These are phyloP conservation scores for Leptura quadrifasciata DNA, from an alignment of 2,888 invertebrate genomes.

Conservation along the genomic window DNA sequence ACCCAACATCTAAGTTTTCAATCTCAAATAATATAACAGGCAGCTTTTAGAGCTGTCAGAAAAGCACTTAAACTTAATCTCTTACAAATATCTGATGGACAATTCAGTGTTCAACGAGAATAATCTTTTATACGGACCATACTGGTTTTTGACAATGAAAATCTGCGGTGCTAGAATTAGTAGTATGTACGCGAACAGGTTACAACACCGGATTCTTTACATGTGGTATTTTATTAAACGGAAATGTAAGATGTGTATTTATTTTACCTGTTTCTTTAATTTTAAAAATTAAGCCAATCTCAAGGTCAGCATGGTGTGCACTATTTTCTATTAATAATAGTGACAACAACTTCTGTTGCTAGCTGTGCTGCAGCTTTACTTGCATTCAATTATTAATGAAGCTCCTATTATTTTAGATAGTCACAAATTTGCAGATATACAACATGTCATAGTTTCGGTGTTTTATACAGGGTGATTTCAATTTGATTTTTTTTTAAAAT, in stretches of 20 bases:
- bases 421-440: too few species aligned
- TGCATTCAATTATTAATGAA: too few species aligned
- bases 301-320: not conserved
- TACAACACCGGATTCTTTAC: not conserved
- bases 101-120: slow-evolving; percentile 50
- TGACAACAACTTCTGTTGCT: too few species aligned
- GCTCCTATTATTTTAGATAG: too few species aligned
- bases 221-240: not conserved
- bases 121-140: slow-evolving; percentile 48
- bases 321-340: too few species aligned
- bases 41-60: slow-evolving; percentile 56
- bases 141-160: slow-evolving; percentile 40
- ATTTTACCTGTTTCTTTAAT: not conserved
- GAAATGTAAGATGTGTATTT: not conserved
- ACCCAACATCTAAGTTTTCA: slow-evolving; percentile 49
- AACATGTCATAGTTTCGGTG: too few species aligned
- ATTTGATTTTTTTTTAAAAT: too few species aligned
- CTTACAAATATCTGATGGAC: slow-evolving; percentile 49
- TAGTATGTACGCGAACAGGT: slow-evolving; percentile 8
- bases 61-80: slow-evolving; percentile 58
- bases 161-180: slow-evolving; percentile 2
- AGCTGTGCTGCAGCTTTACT: too few species aligned
- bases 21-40: slow-evolving; percentile 50
- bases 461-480: too few species aligned
- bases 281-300: not conserved